These are phyloP conservation scores for Patella pellucida DNA, from an alignment of 2,888 invertebrate species.

Conservation along the genomic window DNA sequence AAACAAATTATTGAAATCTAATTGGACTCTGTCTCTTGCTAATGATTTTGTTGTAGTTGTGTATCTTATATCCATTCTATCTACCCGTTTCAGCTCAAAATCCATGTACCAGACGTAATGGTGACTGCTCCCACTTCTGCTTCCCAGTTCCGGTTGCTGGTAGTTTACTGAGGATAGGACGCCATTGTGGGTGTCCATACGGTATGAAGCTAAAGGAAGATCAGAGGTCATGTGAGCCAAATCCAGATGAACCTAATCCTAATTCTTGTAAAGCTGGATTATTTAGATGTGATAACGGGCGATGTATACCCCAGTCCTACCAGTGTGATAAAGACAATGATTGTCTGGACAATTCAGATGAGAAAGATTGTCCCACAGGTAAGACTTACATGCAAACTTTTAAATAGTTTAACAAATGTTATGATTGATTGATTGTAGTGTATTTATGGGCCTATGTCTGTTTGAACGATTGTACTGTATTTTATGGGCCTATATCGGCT, in stretches of 20 bases:
- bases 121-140: slow-evolving; percentile 94
- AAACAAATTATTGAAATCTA: too few species aligned
- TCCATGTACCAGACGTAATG: slow-evolving; percentile 87
- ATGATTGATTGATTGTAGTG: too few species aligned
- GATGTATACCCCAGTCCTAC: slow-evolving; percentile 71
- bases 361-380: slow-evolving; percentile 54
- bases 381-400: background rate
- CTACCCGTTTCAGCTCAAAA: slow-evolving; percentile 72
- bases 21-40: too few species aligned
- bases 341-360: slow-evolving; percentile 63
- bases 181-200: slow-evolving; percentile 90
- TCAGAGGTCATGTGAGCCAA: slow-evolving; percentile 79
- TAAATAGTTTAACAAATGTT: too few species aligned
- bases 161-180: slow-evolving; percentile 34
- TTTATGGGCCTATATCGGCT: too few species aligned
- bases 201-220: slow-evolving; percentile 85
- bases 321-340: slow-evolving; percentile 67
- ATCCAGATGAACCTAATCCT: slow-evolving; percentile 89
- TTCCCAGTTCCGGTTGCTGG: slow-evolving; percentile 82
- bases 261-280: slow-evolving; percentile 92
- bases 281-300: slow-evolving; percentile 92
- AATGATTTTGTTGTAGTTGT: background rate
- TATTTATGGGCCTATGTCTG: too few species aligned
- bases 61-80: background rate
- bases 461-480: too few species aligned